phyloP scores from a whole-genome alignment of 1,140 invertebrate species.

The Dryas iulia region DNA sequence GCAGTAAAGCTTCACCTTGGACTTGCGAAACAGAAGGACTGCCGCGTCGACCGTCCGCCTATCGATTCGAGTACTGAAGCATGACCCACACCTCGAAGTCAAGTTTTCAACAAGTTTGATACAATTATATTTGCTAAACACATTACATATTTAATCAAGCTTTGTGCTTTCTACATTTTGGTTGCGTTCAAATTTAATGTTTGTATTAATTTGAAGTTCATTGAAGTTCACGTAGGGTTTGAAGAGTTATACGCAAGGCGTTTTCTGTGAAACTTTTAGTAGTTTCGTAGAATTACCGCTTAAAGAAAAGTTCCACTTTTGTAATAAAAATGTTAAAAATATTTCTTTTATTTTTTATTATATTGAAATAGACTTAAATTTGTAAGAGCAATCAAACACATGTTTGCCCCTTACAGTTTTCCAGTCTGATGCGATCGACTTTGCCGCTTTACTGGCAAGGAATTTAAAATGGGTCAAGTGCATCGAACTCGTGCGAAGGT shows the following conservation, averaged over 20 bases:
- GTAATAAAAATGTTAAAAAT: background rate
- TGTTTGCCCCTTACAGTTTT: background rate
- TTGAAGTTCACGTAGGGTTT: background rate
- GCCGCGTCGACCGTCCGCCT: slow-evolving; percentile 46
- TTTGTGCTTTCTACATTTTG: background rate
- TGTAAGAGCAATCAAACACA: no score
- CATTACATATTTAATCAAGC: background rate
- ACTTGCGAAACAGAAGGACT: slow-evolving; percentile 61
- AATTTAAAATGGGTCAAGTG: slow-evolving; percentile 23
- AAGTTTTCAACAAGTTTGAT: slow-evolving; percentile 22
- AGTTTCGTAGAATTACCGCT: background rate
- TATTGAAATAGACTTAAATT: no score
- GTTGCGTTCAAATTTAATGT: background rate
- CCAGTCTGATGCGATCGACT: no score
- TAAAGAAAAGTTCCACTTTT: background rate
- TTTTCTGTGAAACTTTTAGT: background rate
- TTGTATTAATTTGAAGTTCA: slow-evolving; percentile 1
- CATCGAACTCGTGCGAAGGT: slow-evolving; percentile 14
- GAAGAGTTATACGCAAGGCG: background rate
- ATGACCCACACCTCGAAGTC: slow-evolving; percentile 21
- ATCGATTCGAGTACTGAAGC: slow-evolving; percentile 43
- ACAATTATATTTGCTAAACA: slow-evolving; percentile 12
- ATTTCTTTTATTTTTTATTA: no score
- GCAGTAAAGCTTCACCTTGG: slow-evolving; percentile 58
- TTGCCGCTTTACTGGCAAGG: background rate